phyloP scores from a whole-genome alignment of 2,797 vertebrate genomes.

The Cheirogaleus major region DNA sequence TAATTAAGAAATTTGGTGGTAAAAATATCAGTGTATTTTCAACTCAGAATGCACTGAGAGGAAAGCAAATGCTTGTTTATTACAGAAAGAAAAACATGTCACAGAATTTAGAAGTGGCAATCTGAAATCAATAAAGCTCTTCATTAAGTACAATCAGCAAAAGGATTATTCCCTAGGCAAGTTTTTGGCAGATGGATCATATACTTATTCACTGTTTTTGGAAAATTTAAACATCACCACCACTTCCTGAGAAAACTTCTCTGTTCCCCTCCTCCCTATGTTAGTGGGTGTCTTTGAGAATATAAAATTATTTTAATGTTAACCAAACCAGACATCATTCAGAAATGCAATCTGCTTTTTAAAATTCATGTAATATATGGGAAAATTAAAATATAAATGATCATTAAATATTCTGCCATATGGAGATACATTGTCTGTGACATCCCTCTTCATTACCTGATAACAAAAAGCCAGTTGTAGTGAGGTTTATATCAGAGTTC shows the following conservation, averaged over 20 bases:
- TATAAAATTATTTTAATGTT: background rate
- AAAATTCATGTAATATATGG: background rate
- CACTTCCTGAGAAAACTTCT: background rate
- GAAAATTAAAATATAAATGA: conserved; percentile 7
- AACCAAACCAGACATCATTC: background rate
- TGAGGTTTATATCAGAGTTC: background rate
- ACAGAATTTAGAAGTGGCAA: background rate
- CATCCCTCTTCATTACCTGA: background rate
- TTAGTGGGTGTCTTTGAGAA: conserved; percentile 1
- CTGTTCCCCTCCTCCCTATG: background rate
- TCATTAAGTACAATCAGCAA: background rate
- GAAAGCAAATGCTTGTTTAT: conserved; percentile 9
- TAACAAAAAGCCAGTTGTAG: background rate
- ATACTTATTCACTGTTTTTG: background rate
- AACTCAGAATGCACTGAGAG: background rate
- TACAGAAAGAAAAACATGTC: background rate
- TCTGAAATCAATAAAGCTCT: background rate
- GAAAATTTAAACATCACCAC: background rate
- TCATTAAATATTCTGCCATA: background rate
- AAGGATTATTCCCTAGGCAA: background rate
- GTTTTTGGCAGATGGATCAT: background rate
- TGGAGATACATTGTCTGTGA: background rate
- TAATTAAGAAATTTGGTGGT: background rate
- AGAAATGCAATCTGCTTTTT: conserved; percentile 21
- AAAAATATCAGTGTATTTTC: conserved; percentile 7